Conservation (phyloP, 2,113 vertebrate species). For the Chrysochloris asiatica region DNA sequence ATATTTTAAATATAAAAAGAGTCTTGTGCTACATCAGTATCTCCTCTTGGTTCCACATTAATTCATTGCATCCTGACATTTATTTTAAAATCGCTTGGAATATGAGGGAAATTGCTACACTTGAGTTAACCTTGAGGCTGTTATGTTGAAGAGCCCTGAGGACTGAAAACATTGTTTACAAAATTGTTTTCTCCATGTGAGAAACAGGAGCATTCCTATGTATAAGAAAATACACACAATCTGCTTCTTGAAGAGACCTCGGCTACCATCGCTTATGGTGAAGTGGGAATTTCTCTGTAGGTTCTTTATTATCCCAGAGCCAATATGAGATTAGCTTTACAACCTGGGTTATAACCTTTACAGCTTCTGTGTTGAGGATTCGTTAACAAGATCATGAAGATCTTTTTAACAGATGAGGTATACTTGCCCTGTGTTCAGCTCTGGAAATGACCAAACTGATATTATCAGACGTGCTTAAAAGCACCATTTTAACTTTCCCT, state of each 20-base stretch:
- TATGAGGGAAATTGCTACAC: neutral
- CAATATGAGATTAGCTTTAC: slow-evolving; percentile 71
- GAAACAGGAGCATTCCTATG: neutral
- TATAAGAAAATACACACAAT: neutral
- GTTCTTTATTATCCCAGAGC: slow-evolving; percentile 66
- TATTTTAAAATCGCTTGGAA: slow-evolving; percentile 26
- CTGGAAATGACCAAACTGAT: slow-evolving; percentile 54
- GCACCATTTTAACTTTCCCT: slow-evolving; percentile 53
- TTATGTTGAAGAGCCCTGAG: neutral
- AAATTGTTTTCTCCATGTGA: neutral
- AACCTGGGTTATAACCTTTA: slow-evolving; percentile 72
- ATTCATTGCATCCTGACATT: neutral
- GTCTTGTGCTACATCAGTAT: neutral
- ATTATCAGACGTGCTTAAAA: slow-evolving; percentile 49
- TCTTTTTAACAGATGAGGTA: slow-evolving; percentile 56
- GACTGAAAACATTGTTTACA: neutral
- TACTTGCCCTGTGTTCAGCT: slow-evolving; percentile 51
- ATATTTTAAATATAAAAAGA: neutral
- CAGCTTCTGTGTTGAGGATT: slow-evolving; percentile 53
- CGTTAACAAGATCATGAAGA: slow-evolving; percentile 71
- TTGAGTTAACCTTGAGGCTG: neutral
- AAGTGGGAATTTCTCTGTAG: slow-evolving; percentile 49
- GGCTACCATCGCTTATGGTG: slow-evolving; percentile 9
- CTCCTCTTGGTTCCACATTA: neutral
- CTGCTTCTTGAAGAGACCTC: neutral